Base-by-base conservation (phyloP, 2,113 vertebrate genomes). In the Pterocles burchelli region DNA sequence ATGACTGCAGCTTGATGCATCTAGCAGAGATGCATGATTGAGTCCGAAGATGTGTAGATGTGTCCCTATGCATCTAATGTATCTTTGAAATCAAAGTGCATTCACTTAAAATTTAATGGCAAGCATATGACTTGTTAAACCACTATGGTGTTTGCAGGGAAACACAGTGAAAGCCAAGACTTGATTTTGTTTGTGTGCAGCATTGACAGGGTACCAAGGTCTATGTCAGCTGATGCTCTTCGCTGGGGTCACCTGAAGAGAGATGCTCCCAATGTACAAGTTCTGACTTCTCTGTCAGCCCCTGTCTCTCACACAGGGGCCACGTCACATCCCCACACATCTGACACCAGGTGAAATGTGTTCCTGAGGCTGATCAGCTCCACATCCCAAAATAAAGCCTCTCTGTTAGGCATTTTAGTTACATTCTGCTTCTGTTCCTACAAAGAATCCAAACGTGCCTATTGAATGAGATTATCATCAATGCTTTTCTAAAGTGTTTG, bases 291-390 rank as follows among this genome's bases (percentile, higher is more conserved):
- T 62, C 28, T 12, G 3, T 8, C 17, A 41, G 7, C 36, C 6
- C 68, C 49, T 61, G 18, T 52, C 57, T 28, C 1, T 0, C 25
- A 7, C 12, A 29, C 13, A 54, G 26, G 13, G 26, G 4, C 21
- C 1, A 0, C 72, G 26, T 49, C 33, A 33, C 18, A 38, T 49
- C 15, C n/a, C 12, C 17, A 22, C 11, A 25, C 0, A 0, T 33
- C n/a, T 46, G 17, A 58, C 25, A 58, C 12, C 17, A 59, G 29
- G 26, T 5, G 49, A 63, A 77, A 55, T 33, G 8, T 10, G 9
- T 66, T 88, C 26, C 34, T 72, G 45, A 36, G 49, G 6, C 51
- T 34, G 7, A 6, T 62, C 26, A 54, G 46, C 59, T 76, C 20
- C 38, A 5, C 4, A 2, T 38, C 29, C 33, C 8, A 1, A 78